phyloP scores from a whole-genome alignment of 2,797 vertebrate genomes.

The Gobionotothen gibberifrons region DNA sequence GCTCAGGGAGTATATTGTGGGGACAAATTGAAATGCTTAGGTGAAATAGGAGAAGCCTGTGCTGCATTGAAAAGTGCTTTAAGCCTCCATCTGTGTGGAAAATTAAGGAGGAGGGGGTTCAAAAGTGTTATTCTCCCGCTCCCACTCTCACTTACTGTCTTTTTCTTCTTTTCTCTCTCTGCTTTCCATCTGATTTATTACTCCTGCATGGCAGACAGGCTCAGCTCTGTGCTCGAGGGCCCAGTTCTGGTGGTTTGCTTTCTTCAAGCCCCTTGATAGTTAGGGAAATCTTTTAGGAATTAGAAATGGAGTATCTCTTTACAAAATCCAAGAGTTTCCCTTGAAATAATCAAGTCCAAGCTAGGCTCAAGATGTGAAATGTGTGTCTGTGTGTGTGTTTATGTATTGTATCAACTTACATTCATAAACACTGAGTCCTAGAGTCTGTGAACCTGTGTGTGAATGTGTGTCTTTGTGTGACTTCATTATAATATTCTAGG shows the following conservation, averaged over 20 bases:
- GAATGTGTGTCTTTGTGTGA: constrained; percentile 21
- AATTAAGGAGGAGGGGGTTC: constrained; percentile 52
- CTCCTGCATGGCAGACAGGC: constrained; percentile 53
- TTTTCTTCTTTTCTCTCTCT: constrained; percentile 38
- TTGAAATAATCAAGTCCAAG: constrained; percentile 34
- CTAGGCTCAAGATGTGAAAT: constrained; percentile 2
- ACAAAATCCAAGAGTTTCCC: constrained; percentile 39
- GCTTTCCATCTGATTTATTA: constrained; percentile 72
- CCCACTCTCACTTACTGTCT: constrained; percentile 27
- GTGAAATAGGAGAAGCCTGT: constrained; percentile 64
- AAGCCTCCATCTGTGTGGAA: constrained; percentile 73
- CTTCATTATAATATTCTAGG: constrained; percentile 5
- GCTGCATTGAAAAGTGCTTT: constrained; percentile 59
- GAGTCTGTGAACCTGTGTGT: background rate
- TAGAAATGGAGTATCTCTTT: constrained; percentile 39
- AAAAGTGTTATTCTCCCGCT: constrained; percentile 48
- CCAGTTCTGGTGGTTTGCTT: constrained; percentile 38
- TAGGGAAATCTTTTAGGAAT: constrained; percentile 54
- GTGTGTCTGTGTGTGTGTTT: constrained; percentile 6
- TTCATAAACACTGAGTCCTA: constrained; percentile 14
- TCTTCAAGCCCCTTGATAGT: constrained; percentile 41
- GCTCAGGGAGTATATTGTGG: constrained; percentile 37
- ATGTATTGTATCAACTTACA: constrained; percentile 3
- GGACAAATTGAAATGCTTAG: constrained; percentile 47
- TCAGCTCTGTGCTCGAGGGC: constrained; percentile 41